Conservation (phyloP, 2,888 invertebrate genomes). For the Hypselothyrea guttata region DNA sequence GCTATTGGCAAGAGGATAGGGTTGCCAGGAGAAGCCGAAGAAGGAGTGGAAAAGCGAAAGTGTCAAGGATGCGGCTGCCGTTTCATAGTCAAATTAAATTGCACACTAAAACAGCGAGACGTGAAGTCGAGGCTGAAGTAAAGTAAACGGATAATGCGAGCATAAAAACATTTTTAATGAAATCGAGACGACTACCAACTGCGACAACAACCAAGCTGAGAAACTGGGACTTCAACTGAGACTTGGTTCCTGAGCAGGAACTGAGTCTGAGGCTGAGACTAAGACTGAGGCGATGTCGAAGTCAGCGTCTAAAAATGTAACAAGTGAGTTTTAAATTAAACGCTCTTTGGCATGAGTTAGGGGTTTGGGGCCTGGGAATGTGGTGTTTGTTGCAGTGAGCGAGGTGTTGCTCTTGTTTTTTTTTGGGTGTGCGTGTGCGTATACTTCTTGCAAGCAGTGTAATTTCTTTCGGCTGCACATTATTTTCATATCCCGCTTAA, state of each 20-base stretch:
- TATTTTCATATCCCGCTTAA: constrained; percentile 77
- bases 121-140: constrained; percentile 52
- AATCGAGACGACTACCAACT: constrained; percentile 74
- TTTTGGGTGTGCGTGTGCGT: constrained; percentile 11
- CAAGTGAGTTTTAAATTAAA: constrained; percentile 74
- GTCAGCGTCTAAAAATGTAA: constrained; percentile 68
- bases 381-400: constrained; percentile 9
- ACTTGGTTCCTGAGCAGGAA: neutral
- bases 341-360: constrained; percentile 15
- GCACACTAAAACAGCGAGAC: constrained; percentile 52
- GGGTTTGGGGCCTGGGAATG: constrained; percentile 9
- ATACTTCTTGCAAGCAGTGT: constrained; percentile 12
- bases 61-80: constrained; percentile 72
- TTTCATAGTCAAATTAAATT: constrained; percentile 75
- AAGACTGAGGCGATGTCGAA: constrained; percentile 26
- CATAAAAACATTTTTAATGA: constrained; percentile 79
- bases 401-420: constrained; percentile 20
- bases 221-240: neutral
- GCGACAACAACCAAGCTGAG: constrained; percentile 31
- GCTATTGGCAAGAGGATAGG: constrained; percentile 50
- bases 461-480: constrained; percentile 61
- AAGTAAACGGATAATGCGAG: constrained; percentile 73
- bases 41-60: constrained; percentile 64
- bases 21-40: neutral
- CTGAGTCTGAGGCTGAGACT: constrained; percentile 6